These are phyloP conservation scores for Chrysina gloriosa DNA, from an alignment of 2,888 invertebrate genomes.

Conservation along the genomic window DNA sequence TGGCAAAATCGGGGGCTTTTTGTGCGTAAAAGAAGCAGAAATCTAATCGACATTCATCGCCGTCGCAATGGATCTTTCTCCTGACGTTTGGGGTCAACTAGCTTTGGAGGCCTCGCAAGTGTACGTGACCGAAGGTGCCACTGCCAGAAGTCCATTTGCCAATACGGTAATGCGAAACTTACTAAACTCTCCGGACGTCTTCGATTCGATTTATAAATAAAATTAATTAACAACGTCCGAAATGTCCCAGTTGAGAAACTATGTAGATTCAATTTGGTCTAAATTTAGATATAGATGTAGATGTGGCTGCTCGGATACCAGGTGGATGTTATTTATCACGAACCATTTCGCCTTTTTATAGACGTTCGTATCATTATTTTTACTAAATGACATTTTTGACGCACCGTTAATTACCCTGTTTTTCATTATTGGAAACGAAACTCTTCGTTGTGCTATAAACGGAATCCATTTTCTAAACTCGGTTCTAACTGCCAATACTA, in stretches of 20 bases:
- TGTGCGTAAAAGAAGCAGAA: no score
- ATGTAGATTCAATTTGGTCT: not conserved
- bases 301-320: no score
- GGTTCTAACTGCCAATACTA: not conserved
- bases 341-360: not conserved
- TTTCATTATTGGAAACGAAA: not conserved
- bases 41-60: no score
- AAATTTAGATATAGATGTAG: conserved; percentile 7
- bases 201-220: conserved; percentile 18
- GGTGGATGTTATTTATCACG: no score
- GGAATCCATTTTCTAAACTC: not conserved
- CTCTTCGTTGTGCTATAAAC: not conserved
- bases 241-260: not conserved
- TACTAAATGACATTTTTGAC: not conserved
- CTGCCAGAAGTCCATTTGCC: conserved; percentile 83
- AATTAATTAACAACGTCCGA: conserved; percentile 24
- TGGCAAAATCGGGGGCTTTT: no score
- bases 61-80: conserved; percentile 79
- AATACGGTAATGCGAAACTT: conserved; percentile 75
- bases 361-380: not conserved
- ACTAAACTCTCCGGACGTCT: not conserved
- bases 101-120: conserved; percentile 89
- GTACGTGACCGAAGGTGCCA: conserved; percentile 83
- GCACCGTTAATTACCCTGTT: not conserved
- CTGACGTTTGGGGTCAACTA: conserved; percentile 90